Conservation (phyloP, 2,113 vertebrate species). For the Thunnus thynnus region DNA sequence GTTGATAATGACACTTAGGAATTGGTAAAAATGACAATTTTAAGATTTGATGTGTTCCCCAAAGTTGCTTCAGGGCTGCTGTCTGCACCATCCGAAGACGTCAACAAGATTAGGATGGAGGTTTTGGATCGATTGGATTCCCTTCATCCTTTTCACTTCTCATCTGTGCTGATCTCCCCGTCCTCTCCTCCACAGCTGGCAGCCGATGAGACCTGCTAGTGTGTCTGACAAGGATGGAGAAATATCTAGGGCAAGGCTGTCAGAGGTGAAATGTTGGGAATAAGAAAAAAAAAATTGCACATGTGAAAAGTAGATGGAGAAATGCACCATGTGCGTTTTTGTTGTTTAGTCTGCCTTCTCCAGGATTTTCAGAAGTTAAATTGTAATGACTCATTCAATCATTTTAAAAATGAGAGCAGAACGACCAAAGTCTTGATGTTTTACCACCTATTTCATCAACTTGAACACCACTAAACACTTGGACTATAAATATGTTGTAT, state of each 20-base stretch:
- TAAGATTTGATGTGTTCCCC: constrained; percentile 34
- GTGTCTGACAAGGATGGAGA: constrained; percentile 68
- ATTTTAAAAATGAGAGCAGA: constrained; percentile 31
- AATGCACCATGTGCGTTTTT: background rate
- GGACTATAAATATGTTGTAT: constrained; percentile 30
- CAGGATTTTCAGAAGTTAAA: background rate
- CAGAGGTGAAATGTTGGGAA: constrained; percentile 58
- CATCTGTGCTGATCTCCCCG: constrained; percentile 67
- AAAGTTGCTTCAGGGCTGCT: constrained; percentile 64
- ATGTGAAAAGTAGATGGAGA: constrained; percentile 29
- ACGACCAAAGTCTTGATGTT: constrained; percentile 40
- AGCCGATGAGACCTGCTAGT: constrained; percentile 53
- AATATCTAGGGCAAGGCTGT: constrained; percentile 74
- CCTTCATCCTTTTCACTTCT: constrained; percentile 76
- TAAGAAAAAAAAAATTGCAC: background rate
- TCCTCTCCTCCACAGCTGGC: constrained; percentile 76
- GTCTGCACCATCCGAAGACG: constrained; percentile 60
- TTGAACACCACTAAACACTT: constrained; percentile 27
- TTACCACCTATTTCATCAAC: constrained; percentile 45
- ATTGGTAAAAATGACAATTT: background rate
- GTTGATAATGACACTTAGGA: constrained; percentile 5
- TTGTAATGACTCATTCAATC: constrained; percentile 40
- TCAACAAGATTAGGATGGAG: constrained; percentile 75
- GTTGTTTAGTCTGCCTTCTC: constrained; percentile 4
- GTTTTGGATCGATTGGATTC: constrained; percentile 67